These are phyloP conservation scores for Campopleginae sp. DNA, from an alignment of 2,888 invertebrate genomes.

Conservation along the genomic window DNA sequence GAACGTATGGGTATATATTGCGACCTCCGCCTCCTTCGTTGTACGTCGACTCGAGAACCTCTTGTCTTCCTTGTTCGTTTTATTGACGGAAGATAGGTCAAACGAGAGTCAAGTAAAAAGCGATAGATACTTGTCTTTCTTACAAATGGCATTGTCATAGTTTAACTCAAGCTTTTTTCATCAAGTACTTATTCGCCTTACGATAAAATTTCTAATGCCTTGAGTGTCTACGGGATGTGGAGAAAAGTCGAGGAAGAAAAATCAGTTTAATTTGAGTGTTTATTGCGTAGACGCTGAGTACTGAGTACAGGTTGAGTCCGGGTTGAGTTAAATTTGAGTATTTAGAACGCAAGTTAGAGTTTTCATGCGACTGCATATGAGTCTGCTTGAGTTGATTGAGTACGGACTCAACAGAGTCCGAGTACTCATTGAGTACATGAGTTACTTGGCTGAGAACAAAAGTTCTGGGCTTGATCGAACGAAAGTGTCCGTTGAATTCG, in stretches of 20 bases:
- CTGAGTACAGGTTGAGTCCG: not conserved
- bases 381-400: not conserved
- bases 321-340: not conserved
- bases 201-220: not conserved
- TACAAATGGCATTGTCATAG: not conserved
- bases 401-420: not conserved
- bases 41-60: conserved; percentile 11
- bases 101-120: conserved; percentile 13
- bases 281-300: not conserved
- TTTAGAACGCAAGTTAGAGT: too few relatives aligned
- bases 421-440: not conserved
- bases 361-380: too few relatives aligned
- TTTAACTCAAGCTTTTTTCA: not conserved
- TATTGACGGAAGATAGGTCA: conserved; percentile 14
- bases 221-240: not conserved
- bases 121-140: conserved; percentile 1
- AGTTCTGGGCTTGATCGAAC: too few relatives aligned
- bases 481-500: too few relatives aligned
- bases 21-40: not conserved
- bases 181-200: not conserved
- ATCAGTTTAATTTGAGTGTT: not conserved
- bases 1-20: not conserved
- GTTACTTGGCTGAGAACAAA: too few relatives aligned
- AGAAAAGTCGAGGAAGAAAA: too few relatives aligned
- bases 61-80: conserved; percentile 11